Evolutionary conservation across 2,888 invertebrate genomes (phyloP).

Genomic region (Chalcosyrphus nemorum): DNA sequence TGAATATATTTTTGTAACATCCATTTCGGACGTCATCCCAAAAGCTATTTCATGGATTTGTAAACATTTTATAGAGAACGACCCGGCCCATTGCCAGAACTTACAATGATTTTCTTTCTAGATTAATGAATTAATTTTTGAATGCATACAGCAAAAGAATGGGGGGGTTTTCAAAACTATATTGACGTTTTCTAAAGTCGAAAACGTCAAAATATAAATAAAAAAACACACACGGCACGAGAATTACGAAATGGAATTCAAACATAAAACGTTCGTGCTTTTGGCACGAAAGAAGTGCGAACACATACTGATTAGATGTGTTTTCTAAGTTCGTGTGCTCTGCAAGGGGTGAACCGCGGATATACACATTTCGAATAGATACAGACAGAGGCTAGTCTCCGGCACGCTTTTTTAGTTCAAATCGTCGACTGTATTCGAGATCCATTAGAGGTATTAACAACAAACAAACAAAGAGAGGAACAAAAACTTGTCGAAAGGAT

Average conservation of each 20-base stretch:
- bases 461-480: background rate
- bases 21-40: background rate
- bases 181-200: background rate
- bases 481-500: background rate
- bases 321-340: background rate
- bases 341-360: background rate
- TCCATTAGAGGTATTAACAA: constrained; percentile 22
- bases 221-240: constrained; percentile 7
- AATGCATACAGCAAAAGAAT: background rate
- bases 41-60: background rate
- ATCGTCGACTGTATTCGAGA: background rate
- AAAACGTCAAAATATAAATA: background rate
- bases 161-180: background rate
- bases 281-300: constrained; percentile 50
- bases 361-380: background rate
- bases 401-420: background rate
- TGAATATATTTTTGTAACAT: background rate
- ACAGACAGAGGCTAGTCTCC: background rate
- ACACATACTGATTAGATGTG: constrained; percentile 44
- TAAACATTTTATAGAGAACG: background rate
- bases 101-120: background rate
- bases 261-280: constrained; percentile 39
- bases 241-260: constrained; percentile 27
- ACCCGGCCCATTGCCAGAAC: background rate
- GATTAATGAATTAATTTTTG: background rate